phyloP scores from a whole-genome alignment of 2,888 invertebrate species.

The Sarcophaga rosellei region DNA sequence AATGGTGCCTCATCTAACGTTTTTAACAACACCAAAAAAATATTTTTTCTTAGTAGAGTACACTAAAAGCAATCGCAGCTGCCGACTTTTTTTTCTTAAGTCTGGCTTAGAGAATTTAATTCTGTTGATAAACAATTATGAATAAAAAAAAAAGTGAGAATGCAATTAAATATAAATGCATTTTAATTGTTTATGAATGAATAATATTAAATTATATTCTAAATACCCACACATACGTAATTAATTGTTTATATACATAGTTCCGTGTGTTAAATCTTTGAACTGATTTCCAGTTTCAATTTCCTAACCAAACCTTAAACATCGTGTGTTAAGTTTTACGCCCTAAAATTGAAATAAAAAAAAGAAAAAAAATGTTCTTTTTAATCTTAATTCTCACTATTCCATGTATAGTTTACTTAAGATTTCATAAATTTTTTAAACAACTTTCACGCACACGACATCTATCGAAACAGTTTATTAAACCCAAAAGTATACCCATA shows the following conservation, averaged over 20 bases:
- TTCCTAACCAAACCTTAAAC: not conserved
- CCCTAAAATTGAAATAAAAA: not conserved
- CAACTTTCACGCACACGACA: constrained; percentile 24
- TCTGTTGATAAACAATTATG: too few species aligned
- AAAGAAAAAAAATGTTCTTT: not conserved
- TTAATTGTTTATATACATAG: not conserved
- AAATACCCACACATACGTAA: not conserved
- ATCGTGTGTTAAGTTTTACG: not conserved
- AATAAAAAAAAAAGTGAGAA: too few species aligned
- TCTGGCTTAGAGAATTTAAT: too few species aligned
- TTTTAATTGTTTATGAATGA: too few species aligned
- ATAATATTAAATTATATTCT: too few species aligned
- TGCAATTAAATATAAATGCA: too few species aligned
- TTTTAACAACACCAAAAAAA: too few species aligned
- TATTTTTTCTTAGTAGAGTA: too few species aligned
- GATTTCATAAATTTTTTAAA: constrained; percentile 5
- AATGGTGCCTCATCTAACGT: too few species aligned
- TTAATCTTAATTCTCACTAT: not conserved
- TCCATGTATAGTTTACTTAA: not conserved
- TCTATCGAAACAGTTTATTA: constrained; percentile 70
- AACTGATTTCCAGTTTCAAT: constrained; percentile 16
- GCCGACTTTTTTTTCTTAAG: too few species aligned
- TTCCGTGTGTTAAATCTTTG: too few species aligned
- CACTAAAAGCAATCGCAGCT: too few species aligned
- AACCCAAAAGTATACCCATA: constrained; percentile 81